These are phyloP conservation scores for Stenoptilia bipunctidactyla DNA, from an alignment of 2,888 invertebrate species.

Conservation along the genomic window DNA sequence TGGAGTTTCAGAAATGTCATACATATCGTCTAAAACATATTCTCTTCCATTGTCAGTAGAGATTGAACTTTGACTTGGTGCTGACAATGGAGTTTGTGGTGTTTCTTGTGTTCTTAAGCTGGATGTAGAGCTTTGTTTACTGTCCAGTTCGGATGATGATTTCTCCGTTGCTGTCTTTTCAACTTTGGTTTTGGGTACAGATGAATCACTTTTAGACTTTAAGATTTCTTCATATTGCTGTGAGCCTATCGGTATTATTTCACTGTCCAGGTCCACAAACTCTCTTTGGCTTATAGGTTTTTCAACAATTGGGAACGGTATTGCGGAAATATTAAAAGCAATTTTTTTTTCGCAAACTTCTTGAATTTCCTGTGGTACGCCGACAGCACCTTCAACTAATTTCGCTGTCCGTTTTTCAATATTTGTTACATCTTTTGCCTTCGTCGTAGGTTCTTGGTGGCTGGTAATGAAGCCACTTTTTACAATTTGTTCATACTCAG, in stretches of 20 bases:
- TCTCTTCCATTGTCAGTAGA: conserved; percentile 76
- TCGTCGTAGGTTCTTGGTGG: conserved; percentile 58
- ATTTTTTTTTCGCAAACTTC: conserved; percentile 47
- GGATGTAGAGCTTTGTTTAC: conserved; percentile 73
- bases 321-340: conserved; percentile 36
- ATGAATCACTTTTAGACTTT: conserved; percentile 63
- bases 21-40: conserved; percentile 72
- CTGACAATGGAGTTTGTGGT: conserved; percentile 73
- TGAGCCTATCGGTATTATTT: conserved; percentile 54
- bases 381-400: conserved; percentile 29
- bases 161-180: conserved; percentile 52
- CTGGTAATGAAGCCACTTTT: conserved; percentile 27
- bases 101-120: conserved; percentile 70
- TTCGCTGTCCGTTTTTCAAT: conserved; percentile 31
- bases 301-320: conserved; percentile 62
- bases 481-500: conserved; percentile 60
- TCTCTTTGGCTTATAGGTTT: conserved; percentile 61
- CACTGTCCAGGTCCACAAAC: conserved; percentile 56
- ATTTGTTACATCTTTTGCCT: conserved; percentile 34
- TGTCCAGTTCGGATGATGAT: conserved; percentile 50
- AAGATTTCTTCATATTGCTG: conserved; percentile 61
- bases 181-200: conserved; percentile 58
- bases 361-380: conserved; percentile 21
- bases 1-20: conserved; percentile 71
- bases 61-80: conserved; percentile 75